These are phyloP conservation scores for Cataglyphis albicans DNA, from an alignment of 2,888 invertebrate species.

Conservation along the genomic window DNA sequence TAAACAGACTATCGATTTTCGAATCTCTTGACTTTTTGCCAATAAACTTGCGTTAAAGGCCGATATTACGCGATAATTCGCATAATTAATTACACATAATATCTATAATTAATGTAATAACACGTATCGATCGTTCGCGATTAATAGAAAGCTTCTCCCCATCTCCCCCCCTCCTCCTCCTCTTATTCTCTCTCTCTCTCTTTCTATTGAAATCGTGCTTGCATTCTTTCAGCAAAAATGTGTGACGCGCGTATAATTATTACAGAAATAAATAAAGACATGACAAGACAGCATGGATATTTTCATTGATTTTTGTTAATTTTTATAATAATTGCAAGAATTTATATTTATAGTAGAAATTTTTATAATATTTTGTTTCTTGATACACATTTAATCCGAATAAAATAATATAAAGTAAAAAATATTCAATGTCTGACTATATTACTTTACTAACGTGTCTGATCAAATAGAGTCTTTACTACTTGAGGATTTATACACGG, in stretches of 20 bases:
- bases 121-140: slow-evolving; percentile 30
- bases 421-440: neutral
- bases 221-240: slow-evolving; percentile 12
- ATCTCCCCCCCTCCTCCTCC: neutral
- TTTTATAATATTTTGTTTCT: neutral
- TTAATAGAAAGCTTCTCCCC: slow-evolving; percentile 29
- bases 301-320: neutral
- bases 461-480: neutral
- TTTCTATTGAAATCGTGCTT: neutral
- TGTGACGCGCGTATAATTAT: neutral
- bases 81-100: slow-evolving; percentile 38
- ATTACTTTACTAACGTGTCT: neutral
- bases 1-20: slow-evolving; percentile 34
- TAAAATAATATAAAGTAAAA: neutral
- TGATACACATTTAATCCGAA: neutral
- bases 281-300: neutral
- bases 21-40: slow-evolving; percentile 31
- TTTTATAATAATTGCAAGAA: neutral
- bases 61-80: slow-evolving; percentile 36
- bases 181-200: too few species aligned
- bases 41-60: neutral
- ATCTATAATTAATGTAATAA: slow-evolving; percentile 35
- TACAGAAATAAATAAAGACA: neutral
- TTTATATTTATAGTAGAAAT: neutral
- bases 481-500: slow-evolving; percentile 3